Conservation (phyloP, 1,140 invertebrate genomes). For the Luehdorfia chinensis region DNA sequence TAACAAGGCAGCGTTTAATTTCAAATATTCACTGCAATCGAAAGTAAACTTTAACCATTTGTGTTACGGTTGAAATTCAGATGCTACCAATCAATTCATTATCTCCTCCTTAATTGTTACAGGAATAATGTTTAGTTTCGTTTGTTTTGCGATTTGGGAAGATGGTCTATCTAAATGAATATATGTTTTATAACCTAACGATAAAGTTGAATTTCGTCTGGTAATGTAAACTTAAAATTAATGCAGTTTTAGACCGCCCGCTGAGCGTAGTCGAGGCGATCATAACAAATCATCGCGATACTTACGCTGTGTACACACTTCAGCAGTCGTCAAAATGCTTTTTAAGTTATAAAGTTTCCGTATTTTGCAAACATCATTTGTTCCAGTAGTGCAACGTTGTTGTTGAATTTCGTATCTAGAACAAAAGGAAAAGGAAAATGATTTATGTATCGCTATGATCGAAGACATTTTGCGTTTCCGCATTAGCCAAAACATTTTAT, state of each 20-base stretch:
- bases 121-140: conserved; percentile 58
- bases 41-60: conserved; percentile 26
- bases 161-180: conserved; percentile 22
- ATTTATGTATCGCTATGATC: too few relatives aligned
- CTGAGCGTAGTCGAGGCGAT: conserved; percentile 52
- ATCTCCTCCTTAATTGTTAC: conserved; percentile 62
- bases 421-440: background rate
- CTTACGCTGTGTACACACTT: conserved; percentile 35
- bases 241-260: conserved; percentile 58
- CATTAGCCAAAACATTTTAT: too few relatives aligned
- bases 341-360: conserved; percentile 3
- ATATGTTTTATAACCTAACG: conserved; percentile 21
- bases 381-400: background rate
- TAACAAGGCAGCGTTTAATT: conserved; percentile 48
- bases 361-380: conserved; percentile 13
- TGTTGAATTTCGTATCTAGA: background rate
- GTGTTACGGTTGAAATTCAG: conserved; percentile 21
- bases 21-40: conserved; percentile 20
- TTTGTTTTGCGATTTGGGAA: conserved; percentile 62
- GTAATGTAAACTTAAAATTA: conserved; percentile 23
- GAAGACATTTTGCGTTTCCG: too few relatives aligned
- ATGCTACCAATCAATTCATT: conserved; percentile 31
- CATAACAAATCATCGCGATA: conserved; percentile 64
- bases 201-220: conserved; percentile 40
- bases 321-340: conserved; percentile 9